phyloP scores from a whole-genome alignment of 2,888 invertebrate species.

The Cephus spinipes region DNA sequence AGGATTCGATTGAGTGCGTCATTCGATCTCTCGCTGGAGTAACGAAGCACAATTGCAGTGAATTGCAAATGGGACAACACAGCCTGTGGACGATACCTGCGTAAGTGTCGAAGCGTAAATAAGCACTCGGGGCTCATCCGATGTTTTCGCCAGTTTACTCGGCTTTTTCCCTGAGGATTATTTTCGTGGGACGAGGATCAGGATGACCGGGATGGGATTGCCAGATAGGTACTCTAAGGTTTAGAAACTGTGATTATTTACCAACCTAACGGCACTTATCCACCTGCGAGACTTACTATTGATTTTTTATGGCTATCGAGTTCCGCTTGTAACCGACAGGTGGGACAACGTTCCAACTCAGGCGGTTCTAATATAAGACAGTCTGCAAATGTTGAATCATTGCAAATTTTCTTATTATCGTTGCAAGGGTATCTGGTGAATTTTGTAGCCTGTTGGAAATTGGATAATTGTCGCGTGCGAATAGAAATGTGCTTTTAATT shows the following conservation, averaged over 20 bases:
- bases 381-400: not conserved
- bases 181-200: conserved; percentile 26
- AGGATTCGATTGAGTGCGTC: not conserved
- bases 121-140: conserved; percentile 45
- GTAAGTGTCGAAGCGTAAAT: conserved; percentile 48
- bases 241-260: conserved; percentile 37
- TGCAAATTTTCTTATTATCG: not conserved
- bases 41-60: not conserved
- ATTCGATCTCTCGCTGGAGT: not conserved
- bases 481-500: not conserved
- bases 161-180: conserved; percentile 35
- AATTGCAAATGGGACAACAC: not conserved
- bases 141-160: conserved; percentile 46
- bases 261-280: conserved; percentile 44
- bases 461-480: not conserved
- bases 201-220: not conserved
- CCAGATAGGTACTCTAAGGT: not conserved
- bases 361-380: not conserved
- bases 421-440: not conserved
- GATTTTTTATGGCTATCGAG: conserved; percentile 48
- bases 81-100: not conserved
- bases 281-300: conserved; percentile 51
- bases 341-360: conserved; percentile 38
- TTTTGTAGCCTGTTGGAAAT: not conserved
- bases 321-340: conserved; percentile 50